A percentile compares a stretch with the other conserved stretches of the same genome.
Conservation (phyloP, 2,888 invertebrate species). For the Melanostoma mellinum region DNA sequence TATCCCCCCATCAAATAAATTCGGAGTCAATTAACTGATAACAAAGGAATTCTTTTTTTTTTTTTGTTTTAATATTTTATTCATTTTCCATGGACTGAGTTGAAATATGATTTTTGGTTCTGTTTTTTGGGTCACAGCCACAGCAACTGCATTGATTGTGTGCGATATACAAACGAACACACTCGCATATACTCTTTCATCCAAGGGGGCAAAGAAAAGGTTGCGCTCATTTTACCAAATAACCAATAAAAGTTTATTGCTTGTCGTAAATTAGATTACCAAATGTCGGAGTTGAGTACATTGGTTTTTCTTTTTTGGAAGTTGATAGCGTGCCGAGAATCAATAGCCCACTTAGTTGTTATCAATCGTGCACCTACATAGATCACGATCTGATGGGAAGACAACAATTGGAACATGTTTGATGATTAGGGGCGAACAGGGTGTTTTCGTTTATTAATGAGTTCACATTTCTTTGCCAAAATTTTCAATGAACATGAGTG, state of each 20-base stretch:
- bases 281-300: conserved; percentile 32
- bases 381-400: conserved; percentile 41
- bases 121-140: conserved; percentile 44
- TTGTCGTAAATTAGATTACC: conserved; percentile 71
- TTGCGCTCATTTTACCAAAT: conserved; percentile 44
- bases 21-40: conserved; percentile 65
- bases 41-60: conserved; percentile 48
- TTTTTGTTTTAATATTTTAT: conserved; percentile 32
- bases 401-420: neutral
- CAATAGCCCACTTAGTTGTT: conserved; percentile 51
- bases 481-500: too few species aligned
- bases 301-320: conserved; percentile 2
- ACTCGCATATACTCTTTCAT: neutral
- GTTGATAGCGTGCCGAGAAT: conserved; percentile 38
- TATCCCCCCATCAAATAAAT: conserved; percentile 29
- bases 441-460: neutral
- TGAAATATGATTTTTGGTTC: conserved; percentile 54
- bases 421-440: neutral
- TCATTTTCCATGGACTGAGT: conserved; percentile 25
- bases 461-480: too few species aligned
- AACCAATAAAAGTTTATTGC: conserved; percentile 67
- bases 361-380: conserved; percentile 61
- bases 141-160: conserved; percentile 20
- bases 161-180: too few species aligned
- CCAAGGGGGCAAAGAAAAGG: conserved; percentile 46